Evolutionary conservation across 1,140 invertebrate species (phyloP).

Genomic region (Globodera ellingtonae): DNA sequence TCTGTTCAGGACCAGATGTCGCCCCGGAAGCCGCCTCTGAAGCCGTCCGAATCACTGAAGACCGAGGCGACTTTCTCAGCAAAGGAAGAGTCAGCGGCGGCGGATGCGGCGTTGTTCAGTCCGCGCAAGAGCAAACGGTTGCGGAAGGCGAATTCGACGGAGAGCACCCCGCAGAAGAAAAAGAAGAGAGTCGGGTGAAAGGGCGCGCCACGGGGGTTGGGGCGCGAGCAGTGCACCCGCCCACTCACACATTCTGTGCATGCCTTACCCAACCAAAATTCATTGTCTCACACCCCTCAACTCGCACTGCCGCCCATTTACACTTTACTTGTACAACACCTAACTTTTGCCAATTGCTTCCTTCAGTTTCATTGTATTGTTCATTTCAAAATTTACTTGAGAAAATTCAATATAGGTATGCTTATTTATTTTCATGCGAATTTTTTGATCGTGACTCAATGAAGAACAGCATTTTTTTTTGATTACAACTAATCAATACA

Average conservation of each 20-base stretch:
- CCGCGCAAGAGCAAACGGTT: constrained; percentile 10
- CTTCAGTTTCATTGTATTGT: background rate
- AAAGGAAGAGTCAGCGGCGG: background rate
- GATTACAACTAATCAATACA: too few species aligned
- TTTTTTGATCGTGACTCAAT: too few species aligned
- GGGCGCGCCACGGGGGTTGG: too few species aligned
- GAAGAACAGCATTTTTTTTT: too few species aligned
- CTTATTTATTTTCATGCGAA: too few species aligned
- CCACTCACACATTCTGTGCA: background rate
- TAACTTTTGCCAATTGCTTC: background rate
- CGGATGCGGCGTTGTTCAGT: background rate
- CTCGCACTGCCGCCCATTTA: background rate
- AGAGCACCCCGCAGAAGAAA: constrained; percentile 28
- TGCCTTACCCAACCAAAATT: background rate
- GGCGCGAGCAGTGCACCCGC: too few species aligned
- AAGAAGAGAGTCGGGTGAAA: background rate
- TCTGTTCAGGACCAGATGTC: background rate
- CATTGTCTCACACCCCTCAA: background rate
- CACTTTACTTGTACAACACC: background rate
- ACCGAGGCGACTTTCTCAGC: background rate
- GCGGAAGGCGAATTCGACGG: constrained; percentile 18
- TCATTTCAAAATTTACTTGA: background rate
- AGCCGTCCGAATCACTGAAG: background rate
- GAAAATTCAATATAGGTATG: background rate
- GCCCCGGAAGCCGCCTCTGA: background rate